Base-by-base conservation (phyloP, 2,797 vertebrate species). In the Prunella strophiata region DNA sequence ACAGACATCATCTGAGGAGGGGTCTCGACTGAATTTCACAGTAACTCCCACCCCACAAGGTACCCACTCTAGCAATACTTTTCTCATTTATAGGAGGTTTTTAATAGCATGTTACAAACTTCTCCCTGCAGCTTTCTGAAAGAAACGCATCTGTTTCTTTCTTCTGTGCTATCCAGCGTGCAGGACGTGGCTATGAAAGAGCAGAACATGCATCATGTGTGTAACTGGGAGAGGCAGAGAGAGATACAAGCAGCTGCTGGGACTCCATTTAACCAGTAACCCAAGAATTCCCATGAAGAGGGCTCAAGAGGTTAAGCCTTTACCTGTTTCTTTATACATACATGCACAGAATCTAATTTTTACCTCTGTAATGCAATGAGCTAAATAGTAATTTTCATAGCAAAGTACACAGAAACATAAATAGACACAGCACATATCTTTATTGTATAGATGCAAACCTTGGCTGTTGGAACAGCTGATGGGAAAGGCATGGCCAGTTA, bases 271-370 rank as follows among this genome's bases (percentile, higher is more conserved):
- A 94, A 86, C 72, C 48, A 66, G 50, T 58, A 96, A 93, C 48
- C 94, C 66, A 76, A 84, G 65, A 96, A 96, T 96, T 96, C 68
- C 85, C 77, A 88, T 62, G 30, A 52, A 95, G 88, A 93, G 26
- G 54, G 71, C n/a, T 82, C 66, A 93, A 55, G 61, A 81, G 40
- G 32, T 67, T 80, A 91, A 88, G 61, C 29, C 73, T 94, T 84
- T 57, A 59, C 77, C 15, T 22, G 0, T 54, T 85, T 57, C 78
- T 50, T 42, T 51, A 32, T 3, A 36, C 3, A 30, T 11, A 59
- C 10, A 25, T 9, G 12, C 17, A 76, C 7, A 65, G 14, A 73
- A 85, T 23, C 3, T 16, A 71, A 47, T 74, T 84, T 86, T 71
- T 79, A 81, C 29, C 36, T 55, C 43, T 62, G 36, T 15, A 77